These are phyloP conservation scores for Parnassius orleans DNA, from an alignment of 2,888 invertebrate species.

Conservation along the genomic window DNA sequence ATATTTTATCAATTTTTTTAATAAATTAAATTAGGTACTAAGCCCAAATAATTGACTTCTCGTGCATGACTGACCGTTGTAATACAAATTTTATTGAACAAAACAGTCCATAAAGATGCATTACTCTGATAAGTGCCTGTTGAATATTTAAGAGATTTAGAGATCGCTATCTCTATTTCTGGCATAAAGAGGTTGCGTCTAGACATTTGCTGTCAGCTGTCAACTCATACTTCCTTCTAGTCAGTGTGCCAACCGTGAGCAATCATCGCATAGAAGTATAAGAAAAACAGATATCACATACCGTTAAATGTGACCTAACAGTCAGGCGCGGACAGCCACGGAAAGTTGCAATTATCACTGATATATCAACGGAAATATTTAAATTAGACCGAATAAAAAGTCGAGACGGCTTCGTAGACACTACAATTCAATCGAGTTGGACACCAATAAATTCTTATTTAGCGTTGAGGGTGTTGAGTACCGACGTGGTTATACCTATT, in stretches of 20 bases:
- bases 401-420: slow-evolving; percentile 4
- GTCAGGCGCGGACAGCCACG: slow-evolving; percentile 25
- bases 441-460: slow-evolving; percentile 35
- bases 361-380: slow-evolving; percentile 23
- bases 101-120: not conserved
- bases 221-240: slow-evolving; percentile 49
- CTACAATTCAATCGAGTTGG: slow-evolving; percentile 23
- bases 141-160: slow-evolving; percentile 2
- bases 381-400: slow-evolving; percentile 15
- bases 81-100: not conserved
- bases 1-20: too few relatives aligned
- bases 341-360: slow-evolving; percentile 23
- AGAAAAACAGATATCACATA: slow-evolving; percentile 42
- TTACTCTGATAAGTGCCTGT: not conserved
- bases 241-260: slow-evolving; percentile 62
- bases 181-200: slow-evolving; percentile 26
- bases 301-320: slow-evolving; percentile 38
- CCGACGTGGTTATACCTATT: too few relatives aligned
- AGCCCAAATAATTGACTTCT: not conserved
- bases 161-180: slow-evolving; percentile 16
- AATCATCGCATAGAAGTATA: slow-evolving; percentile 45
- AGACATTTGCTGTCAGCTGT: slow-evolving; percentile 50
- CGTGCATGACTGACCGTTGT: not conserved
- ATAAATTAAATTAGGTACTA: too few relatives aligned
- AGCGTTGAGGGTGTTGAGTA: slow-evolving; percentile 16